These are phyloP conservation scores for Drosophila lacertosa DNA, from an alignment of 1,140 invertebrate species.

Conservation along the genomic window DNA sequence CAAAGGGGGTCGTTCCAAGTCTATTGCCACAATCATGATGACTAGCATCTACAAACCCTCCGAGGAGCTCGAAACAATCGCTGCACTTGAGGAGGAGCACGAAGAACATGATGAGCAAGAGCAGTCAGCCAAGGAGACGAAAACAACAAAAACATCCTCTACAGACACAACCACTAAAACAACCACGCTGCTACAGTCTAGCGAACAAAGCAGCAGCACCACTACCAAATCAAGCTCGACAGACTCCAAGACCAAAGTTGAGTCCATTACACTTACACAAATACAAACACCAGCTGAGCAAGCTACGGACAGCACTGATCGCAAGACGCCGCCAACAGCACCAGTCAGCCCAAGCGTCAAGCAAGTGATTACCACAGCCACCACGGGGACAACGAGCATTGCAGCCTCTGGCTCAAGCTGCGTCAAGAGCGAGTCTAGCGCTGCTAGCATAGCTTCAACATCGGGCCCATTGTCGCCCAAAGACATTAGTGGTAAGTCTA, in stretches of 20 bases:
- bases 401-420: conserved; percentile 1
- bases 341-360: conserved; percentile 79
- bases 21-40: conserved; percentile 83
- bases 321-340: conserved; percentile 80
- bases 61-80: conserved; percentile 54
- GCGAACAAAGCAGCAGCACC: conserved; percentile 49
- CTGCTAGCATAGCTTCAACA: conserved; percentile 64
- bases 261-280: conserved; percentile 67
- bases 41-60: conserved; percentile 83
- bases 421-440: conserved; percentile 57
- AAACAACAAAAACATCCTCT: conserved; percentile 15
- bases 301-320: conserved; percentile 42
- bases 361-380: conserved; percentile 28
- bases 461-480: conserved; percentile 77
- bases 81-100: conserved; percentile 52
- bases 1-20: conserved; percentile 80
- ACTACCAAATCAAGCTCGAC: conserved; percentile 25
- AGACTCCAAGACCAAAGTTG: conserved; percentile 55
- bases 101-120: conserved; percentile 37
- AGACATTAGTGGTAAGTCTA: conserved; percentile 82
- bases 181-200: conserved; percentile 52
- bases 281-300: conserved; percentile 43
- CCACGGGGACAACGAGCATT: conserved; percentile 10
- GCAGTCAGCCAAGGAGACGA: conserved; percentile 9
- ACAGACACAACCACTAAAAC: conserved; percentile 41